Base-by-base conservation (phyloP, 2,888 invertebrate genomes). In the Drosophila birchii region DNA sequence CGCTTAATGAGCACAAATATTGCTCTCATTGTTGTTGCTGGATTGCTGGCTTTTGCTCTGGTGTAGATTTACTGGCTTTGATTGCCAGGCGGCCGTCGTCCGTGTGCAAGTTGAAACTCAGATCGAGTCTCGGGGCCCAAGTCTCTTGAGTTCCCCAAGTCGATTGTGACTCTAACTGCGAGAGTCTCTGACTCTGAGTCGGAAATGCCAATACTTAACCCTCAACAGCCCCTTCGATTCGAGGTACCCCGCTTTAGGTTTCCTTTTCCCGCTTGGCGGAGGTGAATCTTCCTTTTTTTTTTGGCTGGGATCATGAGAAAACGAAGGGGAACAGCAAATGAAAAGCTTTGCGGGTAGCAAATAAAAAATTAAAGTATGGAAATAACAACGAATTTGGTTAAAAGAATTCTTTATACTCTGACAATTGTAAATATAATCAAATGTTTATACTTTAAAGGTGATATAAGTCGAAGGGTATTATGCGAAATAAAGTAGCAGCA, bases 1-100 rank as follows among this genome's bases (percentile, higher is more conserved):
- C 90, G 90, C 90, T 90, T 89, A 90, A 87, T 91, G 90, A 90
- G 91, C 90, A 90, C 88, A 89, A 86, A 86, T 88, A 88, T 89
- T 88, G 86, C 88, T 89, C 88, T 83, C 81, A 79, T 86, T 89
- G 88, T 76, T 81, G 88, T 64, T 72, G 74, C 60, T 54, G 66
- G 53, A 39, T 32, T 44, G 44, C 44, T 44, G 44, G 44, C 4
- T 23, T 20, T 43, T 23, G 18, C 9, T 34, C 59, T 78, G 87
- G 72, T 88, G 86, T 73, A 81, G 79, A 86, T 84, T 86, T 86
- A 72, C 79, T 87, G 72, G 73, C 72, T 84, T 86, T 87, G 84
- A 87, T 85, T 84, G 89, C 79, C 70, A 51, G 76, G 70, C 76
- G n/a, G n/a, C n/a, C n/a, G n/a, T n/a, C 86, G 81, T 88, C 76